Conservation (phyloP, 2,888 invertebrate species). For the Axea sp. region DNA sequence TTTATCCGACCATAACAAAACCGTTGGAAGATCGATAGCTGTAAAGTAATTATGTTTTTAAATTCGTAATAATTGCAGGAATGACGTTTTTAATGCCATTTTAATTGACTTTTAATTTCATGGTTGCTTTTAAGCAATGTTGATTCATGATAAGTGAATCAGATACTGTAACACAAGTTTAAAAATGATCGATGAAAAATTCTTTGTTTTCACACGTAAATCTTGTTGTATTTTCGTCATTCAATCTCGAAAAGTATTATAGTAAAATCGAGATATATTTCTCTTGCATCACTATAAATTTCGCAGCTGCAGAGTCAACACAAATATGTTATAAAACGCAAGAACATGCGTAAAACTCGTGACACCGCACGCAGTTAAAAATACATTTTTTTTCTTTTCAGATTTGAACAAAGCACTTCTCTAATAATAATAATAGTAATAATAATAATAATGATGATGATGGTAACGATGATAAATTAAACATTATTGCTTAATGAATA, state of each 20-base stretch:
- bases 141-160: too few relatives aligned
- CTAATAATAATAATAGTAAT: too few relatives aligned
- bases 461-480: too few relatives aligned
- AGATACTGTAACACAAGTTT: too few relatives aligned
- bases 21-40: background rate
- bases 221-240: constrained; percentile 41
- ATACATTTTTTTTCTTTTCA: constrained; percentile 7
- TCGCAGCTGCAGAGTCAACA: constrained; percentile 18
- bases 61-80: constrained; percentile 1
- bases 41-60: constrained; percentile 7
- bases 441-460: too few relatives aligned
- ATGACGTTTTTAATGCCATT: too few relatives aligned
- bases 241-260: constrained; percentile 50
- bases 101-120: too few relatives aligned
- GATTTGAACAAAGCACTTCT: too few relatives aligned
- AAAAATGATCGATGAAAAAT: too few relatives aligned
- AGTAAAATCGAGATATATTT: constrained; percentile 54
- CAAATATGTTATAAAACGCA: constrained; percentile 44
- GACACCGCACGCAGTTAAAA: constrained; percentile 9
- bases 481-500: too few relatives aligned
- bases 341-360: constrained; percentile 20
- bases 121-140: too few relatives aligned
- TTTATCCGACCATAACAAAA: constrained; percentile 3
- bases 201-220: constrained; percentile 4
- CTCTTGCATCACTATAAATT: constrained; percentile 47